Conservation (phyloP, 2,797 vertebrate genomes). For the Lophius americanus region DNA sequence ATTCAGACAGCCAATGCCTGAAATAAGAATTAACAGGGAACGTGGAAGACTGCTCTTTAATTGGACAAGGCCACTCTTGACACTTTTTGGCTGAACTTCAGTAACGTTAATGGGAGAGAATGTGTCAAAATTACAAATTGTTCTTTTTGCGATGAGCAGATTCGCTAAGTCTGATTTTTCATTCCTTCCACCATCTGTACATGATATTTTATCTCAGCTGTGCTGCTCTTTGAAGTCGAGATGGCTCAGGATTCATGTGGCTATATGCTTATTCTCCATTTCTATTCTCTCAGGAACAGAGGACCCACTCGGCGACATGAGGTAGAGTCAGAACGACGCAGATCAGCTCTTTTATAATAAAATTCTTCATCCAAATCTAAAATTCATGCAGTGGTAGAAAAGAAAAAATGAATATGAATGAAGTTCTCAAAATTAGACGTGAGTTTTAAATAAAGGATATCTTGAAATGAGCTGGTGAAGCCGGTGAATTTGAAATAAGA, state of each 20-base stretch:
- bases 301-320: too few species aligned
- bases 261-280: background rate
- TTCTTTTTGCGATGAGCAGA: conserved; percentile 54
- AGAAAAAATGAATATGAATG: too few species aligned
- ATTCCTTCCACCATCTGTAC: conserved; percentile 26
- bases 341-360: too few species aligned
- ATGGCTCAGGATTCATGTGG: background rate
- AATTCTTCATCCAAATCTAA: too few species aligned
- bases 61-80: conserved; percentile 77
- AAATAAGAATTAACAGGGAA: conserved; percentile 72
- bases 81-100: conserved; percentile 74
- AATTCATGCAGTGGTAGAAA: too few species aligned
- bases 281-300: background rate
- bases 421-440: too few species aligned
- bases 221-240: conserved; percentile 20
- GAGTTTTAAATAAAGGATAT: too few species aligned
- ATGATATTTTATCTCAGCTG: conserved; percentile 31
- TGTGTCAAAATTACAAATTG: conserved; percentile 71
- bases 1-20: conserved; percentile 75
- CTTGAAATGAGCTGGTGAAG: too few species aligned
- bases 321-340: too few species aligned
- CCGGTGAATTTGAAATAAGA: too few species aligned
- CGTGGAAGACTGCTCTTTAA: conserved; percentile 73
- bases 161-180: conserved; percentile 28
- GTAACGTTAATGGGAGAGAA: conserved; percentile 53